Evolutionary conservation across 2,797 vertebrate species (phyloP), one percentile per base, ranked within the genome.

Genomic region (Periophthalmus magnuspinnatus): DNA sequence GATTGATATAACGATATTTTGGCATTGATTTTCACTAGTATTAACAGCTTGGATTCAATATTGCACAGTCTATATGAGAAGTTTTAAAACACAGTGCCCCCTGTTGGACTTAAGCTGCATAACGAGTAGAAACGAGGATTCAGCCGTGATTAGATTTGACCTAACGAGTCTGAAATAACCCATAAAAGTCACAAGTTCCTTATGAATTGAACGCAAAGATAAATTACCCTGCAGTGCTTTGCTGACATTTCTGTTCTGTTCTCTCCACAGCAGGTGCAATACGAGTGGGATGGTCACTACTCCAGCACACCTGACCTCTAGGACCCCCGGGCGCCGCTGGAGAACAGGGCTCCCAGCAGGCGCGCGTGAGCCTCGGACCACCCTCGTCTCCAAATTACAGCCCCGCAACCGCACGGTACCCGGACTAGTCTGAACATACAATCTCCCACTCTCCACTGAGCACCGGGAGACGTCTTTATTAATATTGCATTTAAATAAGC

Each of bases 401-500:
- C 66, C 55, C 36, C 32, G 41, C 34, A 55, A 48, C 50, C 74
- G 62, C 72, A 65, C 32, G 48, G 65, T 59, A 75, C 36, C 59
- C 78, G 81, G 66, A 69, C 57, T 38, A 74, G 82, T 75, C 69
- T 7, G 67, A 65, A 56, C 64, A 47, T 76, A 63, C 82, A 77
- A 85, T 79, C 65, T 50, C 69, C 75, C 58, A 28, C 34, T n/a
- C 24, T 57, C 62, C 55, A 34, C 68, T 70, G 57, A 83, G 82
- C 70, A 79, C 41, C 63, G 72, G 32, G 70, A 80, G 80, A 52
- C 38, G 36, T 74, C 76, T 78, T 77, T 78, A 80, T 84, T 83
- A 80, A 84, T 80, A 80, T 80, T 79, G 79, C 84, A 86, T 84
- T 86, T 76, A 81, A 88, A 84, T 87, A 84, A 75, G 80, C 48